A percentile compares a stretch with the other conserved stretches of the same genome.
Conservation (phyloP, 2,113 vertebrate species). For the Daubentonia madagascariensis region DNA sequence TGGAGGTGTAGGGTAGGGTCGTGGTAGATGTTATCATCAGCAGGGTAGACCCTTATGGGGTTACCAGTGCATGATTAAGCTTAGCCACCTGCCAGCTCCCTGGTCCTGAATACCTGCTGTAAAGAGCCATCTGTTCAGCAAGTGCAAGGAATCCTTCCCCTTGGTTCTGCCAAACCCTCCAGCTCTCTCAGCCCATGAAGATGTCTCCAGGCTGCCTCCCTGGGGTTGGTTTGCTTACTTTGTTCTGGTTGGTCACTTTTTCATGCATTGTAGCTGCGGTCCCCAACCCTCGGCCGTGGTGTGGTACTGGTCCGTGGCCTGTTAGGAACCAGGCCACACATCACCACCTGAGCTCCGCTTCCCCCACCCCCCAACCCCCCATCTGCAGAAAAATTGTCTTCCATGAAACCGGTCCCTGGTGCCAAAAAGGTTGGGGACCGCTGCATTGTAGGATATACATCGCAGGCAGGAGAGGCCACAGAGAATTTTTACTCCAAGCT, state of each 20-base stretch:
- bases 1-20: rapidly evolving
- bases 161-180: not conserved
- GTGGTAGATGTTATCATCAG: rapidly evolving
- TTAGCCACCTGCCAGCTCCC: not conserved
- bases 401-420: too few species aligned
- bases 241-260: not conserved
- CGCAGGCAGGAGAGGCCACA: not conserved
- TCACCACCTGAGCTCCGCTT: too few species aligned
- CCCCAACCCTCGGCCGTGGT: too few species aligned
- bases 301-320: too few species aligned
- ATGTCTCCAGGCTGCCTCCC: not conserved
- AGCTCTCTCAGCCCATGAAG: rapidly evolving
- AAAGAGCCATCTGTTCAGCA: not conserved
- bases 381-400: too few species aligned
- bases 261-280: not conserved
- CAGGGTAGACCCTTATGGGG: rapidly evolving
- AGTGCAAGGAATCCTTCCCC: not conserved
- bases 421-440: too few species aligned
- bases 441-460: not conserved
- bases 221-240: not conserved
- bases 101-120: rapidly evolving
- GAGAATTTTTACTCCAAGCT: not conserved
- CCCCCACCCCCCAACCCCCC: too few species aligned
- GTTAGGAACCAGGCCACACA: too few species aligned
- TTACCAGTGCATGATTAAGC: rapidly evolving